Base-by-base conservation (phyloP, 2,888 invertebrate species). In the Boloria selene region DNA sequence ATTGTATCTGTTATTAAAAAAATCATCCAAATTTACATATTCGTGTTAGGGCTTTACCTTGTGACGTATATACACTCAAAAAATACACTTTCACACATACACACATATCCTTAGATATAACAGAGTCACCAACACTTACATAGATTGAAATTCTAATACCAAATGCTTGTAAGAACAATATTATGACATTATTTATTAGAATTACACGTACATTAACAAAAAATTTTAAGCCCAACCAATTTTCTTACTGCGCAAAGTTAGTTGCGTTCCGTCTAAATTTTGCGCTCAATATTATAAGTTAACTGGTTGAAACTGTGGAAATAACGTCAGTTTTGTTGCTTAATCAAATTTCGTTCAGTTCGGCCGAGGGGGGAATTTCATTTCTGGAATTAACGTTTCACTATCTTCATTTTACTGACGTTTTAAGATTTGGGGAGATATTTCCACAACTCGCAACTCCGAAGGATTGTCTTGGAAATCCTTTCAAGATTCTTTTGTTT, bases 261-360 rank as follows among this genome's bases (percentile, higher is more conserved):
- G 47, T 51, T 53, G 17, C 26, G 51, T 52, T 61, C 63, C 47
- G 50, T 49, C 65, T 22, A 68, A 65, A 70, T 70, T 69, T 68
- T 56, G 18, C 55, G 45, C 45, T 44, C 16, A 68, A 68, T 65
- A 67, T 69, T 22, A 69, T 67, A 70, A 65, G 67, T 71, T 71
- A 65, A 70, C 66, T 61, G 66, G 60, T 63, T 54, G 64, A 61
- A 68, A 70, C 74, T 74, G 71, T 69, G 74, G 81, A 82, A 86
- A 83, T 87, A 84, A 87, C 84, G 84, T 86, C 84, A 84, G 85
- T 77, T 79, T 79, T 85, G 83, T 83, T 84, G 83, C 83, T 86
- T 90, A 89, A 90, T 90, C 90, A 90, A 89, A 90, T 90, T 85
- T 85, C 80, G 81, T 84, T 85, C 84, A 83, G 80, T 81, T 84